Evolutionary conservation across 92 coral and sea anemone genomes (phyloP), one percentile per base, ranked within the genome.

Genomic region (Heteractis magnifica): DNA sequence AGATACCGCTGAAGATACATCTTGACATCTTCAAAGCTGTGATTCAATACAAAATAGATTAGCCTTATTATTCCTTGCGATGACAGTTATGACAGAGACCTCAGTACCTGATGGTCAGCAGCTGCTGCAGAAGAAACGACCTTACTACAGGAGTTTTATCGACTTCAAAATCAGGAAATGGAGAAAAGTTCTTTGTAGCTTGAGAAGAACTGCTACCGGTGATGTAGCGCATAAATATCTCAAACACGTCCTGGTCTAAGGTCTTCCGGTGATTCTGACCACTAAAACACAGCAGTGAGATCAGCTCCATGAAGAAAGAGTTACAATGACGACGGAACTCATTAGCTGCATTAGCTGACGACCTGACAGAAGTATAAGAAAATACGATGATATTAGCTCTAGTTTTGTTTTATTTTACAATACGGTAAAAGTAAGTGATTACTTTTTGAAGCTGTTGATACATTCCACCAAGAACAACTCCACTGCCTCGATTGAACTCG

Each of bases 221-320:
- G 51, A 94, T 93, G 49, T 94, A 92, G 10, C 90, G 65, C 91
- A 94, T 92, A 77, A 92, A 90, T 84, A 90, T 94, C 52, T 82
- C 77, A 77, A 94, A 91, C 64, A 94, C 87, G 3, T 87, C 95
- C 50, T 88, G 80, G 44, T 92, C 90, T 68, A 88, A 84, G n/a
- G 73, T 52, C n/a, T 49, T 58, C 16, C 72, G 78, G 56, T 81
- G 82, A 71, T 85, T 72, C 13, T 90, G 77, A 8, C 82, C 77
- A 15, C 98, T 94, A 75, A 94, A 94, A 82, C 95, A 94, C 82
- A 92, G 85, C 72, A 92, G 68, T 5, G 98, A 86, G 50, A 92
- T 93, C 55, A 94, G 90, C 79, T 94, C 98, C 98, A 94, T 94
- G 83, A 94, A 94, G 81, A 91, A 94, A 1, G 93, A 91, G 77